A percentile compares a stretch with the other conserved stretches of the same genome.
These are phyloP conservation scores for Enoplosus armatus DNA, from an alignment of 2,797 vertebrate genomes.

Conservation along the genomic window DNA sequence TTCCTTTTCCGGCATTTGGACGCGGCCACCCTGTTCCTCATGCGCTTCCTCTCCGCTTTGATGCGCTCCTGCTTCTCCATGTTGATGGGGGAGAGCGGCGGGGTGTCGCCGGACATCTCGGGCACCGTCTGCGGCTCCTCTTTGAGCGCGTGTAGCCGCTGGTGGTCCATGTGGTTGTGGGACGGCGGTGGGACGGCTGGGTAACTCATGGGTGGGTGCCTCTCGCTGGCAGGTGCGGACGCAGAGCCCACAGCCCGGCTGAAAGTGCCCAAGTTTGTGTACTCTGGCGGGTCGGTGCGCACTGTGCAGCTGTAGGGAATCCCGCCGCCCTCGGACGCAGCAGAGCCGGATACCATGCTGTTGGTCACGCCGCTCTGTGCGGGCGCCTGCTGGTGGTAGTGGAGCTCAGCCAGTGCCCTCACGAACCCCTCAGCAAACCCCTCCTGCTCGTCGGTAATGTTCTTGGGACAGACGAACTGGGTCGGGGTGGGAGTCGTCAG, in stretches of 20 bases:
- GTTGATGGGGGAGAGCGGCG: constrained; percentile 95
- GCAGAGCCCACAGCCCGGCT: constrained; percentile 58
- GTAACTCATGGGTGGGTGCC: constrained; percentile 72
- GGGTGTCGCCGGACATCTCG: constrained; percentile 94
- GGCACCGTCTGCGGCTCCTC: constrained; percentile 97
- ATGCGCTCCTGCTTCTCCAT: constrained; percentile 98
- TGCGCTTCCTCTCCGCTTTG: constrained; percentile 96
- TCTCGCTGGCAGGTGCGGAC: constrained; percentile 79
- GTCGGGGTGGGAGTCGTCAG: constrained; percentile 94
- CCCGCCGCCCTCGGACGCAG: constrained; percentile 67
- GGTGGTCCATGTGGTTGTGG: constrained; percentile 74
- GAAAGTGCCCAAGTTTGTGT: constrained; percentile 88
- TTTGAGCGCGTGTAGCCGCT: constrained; percentile 91
- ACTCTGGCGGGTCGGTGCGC: constrained; percentile 90
- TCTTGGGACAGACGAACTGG: constrained; percentile 93
- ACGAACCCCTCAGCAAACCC: constrained; percentile 95
- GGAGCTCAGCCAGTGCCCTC: constrained; percentile 92
- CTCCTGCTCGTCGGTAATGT: constrained; percentile 95
- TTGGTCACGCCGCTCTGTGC: constrained; percentile 53
- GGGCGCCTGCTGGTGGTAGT: constrained; percentile 91
- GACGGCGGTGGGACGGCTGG: constrained; percentile 57
- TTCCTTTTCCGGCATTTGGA: constrained; percentile 98
- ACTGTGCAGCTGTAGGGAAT: constrained; percentile 81
- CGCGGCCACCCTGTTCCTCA: constrained; percentile 96
- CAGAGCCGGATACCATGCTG: constrained; percentile 69